Percentiles rank a stretch among this genome's conserved stretches.
Evolutionary conservation across 2,888 invertebrate species (phyloP).

Genomic region (Galeopsomyia nigrocyanea): DNA sequence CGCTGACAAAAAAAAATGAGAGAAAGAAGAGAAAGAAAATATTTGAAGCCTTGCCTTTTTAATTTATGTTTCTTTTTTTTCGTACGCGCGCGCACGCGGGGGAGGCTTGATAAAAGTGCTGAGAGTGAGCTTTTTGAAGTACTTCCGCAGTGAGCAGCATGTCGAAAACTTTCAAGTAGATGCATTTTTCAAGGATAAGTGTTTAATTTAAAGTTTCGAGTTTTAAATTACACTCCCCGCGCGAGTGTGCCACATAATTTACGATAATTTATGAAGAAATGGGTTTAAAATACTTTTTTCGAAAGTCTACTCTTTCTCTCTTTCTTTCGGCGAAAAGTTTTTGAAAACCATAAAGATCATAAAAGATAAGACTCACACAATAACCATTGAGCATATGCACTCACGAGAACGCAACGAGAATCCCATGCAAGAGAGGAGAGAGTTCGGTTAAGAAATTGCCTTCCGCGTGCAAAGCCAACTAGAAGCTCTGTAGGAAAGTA

Average conservation of each 20-base stretch:
- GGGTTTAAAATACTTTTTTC: too few species aligned
- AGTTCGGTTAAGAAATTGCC: slow-evolving; percentile 61
- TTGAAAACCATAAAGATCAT: not conserved
- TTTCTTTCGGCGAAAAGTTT: too few species aligned
- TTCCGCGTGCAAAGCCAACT: slow-evolving; percentile 51
- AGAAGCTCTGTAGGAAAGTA: slow-evolving; percentile 30
- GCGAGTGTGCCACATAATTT: too few species aligned
- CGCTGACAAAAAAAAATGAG: not conserved
- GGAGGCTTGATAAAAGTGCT: not conserved
- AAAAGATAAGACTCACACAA: slow-evolving; percentile 3
- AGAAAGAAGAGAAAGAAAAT: slow-evolving; percentile 29
- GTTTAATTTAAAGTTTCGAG: too few species aligned
- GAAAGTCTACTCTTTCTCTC: too few species aligned
- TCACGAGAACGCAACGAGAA: slow-evolving; percentile 4
- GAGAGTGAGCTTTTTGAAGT: slow-evolving; percentile 20
- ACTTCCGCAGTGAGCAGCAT: not conserved
- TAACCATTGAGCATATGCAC: not conserved
- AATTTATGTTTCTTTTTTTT: slow-evolving; percentile 35
- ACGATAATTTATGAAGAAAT: too few species aligned
- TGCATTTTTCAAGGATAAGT: too few species aligned
- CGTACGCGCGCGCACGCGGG: slow-evolving; percentile 2
- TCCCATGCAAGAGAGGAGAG: slow-evolving; percentile 48
- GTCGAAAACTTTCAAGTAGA: too few species aligned
- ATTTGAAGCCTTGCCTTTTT: slow-evolving; percentile 29
- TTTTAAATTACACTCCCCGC: too few species aligned